phyloP scores from a whole-genome alignment of 1,140 invertebrate genomes.

The Araneus ventricosus region DNA sequence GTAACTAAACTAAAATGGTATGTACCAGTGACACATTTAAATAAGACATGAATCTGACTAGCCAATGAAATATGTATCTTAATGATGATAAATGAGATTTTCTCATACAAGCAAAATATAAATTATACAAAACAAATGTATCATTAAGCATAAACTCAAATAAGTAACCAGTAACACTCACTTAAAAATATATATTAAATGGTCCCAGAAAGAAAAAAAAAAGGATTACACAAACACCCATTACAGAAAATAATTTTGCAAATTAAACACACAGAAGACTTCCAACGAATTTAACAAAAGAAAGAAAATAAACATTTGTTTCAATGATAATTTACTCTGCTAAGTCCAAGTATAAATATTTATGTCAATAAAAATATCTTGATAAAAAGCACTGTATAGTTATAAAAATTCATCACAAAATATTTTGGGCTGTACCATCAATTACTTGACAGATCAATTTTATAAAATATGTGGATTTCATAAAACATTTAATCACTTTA shows the following conservation, averaged over 20 bases:
- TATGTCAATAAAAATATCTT: no score
- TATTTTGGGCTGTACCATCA: no score
- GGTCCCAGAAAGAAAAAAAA: slow-evolving; percentile 5
- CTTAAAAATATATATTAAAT: slow-evolving; percentile 6
- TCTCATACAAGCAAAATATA: slow-evolving; percentile 16
- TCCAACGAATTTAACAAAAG: no score
- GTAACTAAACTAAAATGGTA: slow-evolving; percentile 23
- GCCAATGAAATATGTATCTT: slow-evolving; percentile 63
- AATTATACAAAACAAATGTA: slow-evolving; percentile 24
- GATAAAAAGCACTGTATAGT: no score
- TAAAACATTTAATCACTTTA: no score
- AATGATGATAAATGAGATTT: slow-evolving; percentile 42
- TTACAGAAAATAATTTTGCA: not conserved
- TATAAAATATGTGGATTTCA: no score
- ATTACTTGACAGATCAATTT: no score
- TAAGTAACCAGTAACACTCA: slow-evolving; percentile 22
- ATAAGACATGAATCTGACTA: slow-evolving; percentile 67
- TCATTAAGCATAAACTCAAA: not conserved
- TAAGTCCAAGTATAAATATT: no score
- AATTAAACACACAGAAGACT: no score
- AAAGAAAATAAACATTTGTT: no score
- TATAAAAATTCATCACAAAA: no score
- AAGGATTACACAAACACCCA: not conserved
- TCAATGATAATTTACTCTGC: no score
- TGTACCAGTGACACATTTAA: slow-evolving; percentile 40